Percentiles rank a stretch among this genome's conserved stretches.
These are phyloP conservation scores for Strix uralensis DNA, from an alignment of 2,113 vertebrate species.

Conservation along the genomic window DNA sequence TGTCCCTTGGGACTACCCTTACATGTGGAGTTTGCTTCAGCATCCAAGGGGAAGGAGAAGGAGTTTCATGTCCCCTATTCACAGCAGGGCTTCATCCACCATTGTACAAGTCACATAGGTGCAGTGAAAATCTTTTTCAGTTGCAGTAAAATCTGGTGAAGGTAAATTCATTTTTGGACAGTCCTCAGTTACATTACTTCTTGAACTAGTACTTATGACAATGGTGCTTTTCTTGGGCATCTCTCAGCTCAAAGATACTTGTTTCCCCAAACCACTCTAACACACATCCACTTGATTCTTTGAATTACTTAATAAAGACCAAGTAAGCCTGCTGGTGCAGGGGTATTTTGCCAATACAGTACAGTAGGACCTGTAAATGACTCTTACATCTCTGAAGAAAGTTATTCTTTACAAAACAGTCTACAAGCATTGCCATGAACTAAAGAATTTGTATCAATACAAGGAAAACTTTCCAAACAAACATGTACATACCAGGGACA, in stretches of 20 bases:
- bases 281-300: background rate
- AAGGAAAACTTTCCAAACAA: background rate
- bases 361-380: background rate
- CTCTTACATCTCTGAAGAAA: background rate
- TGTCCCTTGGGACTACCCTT: background rate
- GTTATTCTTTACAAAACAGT: background rate
- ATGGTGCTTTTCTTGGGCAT: background rate
- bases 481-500: accelerated
- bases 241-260: background rate
- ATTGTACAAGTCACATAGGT: accelerated
- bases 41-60: background rate
- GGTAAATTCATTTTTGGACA: background rate
- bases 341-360: background rate
- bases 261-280: background rate
- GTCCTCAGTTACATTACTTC: background rate
- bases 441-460: background rate
- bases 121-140: background rate
- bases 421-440: background rate
- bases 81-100: background rate
- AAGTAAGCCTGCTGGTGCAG: background rate
- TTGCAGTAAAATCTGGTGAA: background rate
- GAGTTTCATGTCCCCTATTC: background rate
- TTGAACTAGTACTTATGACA: background rate
- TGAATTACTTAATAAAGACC: background rate
- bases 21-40: background rate